phyloP scores from a whole-genome alignment of 2,888 invertebrate genomes.

The Meteorus cinctellus region DNA sequence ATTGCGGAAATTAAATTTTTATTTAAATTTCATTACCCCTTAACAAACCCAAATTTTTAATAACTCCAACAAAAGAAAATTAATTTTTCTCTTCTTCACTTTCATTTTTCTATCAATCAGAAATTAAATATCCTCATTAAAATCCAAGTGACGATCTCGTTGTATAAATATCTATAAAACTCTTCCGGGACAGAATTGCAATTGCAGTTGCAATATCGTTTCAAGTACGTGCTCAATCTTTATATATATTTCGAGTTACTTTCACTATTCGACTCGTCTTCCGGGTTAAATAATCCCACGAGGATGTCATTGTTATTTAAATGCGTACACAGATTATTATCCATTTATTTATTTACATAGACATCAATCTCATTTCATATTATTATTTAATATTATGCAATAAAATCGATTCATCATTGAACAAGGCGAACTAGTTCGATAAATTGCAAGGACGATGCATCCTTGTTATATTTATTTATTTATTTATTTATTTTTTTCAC shows the following conservation, averaged over 20 bases:
- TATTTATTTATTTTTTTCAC: conserved; percentile 61
- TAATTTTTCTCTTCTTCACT: no score
- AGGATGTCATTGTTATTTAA: conserved; percentile 15
- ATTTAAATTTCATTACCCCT: no score
- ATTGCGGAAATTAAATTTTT: no score
- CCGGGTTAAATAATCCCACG: conserved; percentile 18
- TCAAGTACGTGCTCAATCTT: conserved; percentile 3
- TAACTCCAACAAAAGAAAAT: no score
- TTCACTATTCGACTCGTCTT: neutral
- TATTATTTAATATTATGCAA: neutral
- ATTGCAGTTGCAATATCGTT: conserved; percentile 8
- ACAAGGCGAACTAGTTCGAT: conserved; percentile 33
- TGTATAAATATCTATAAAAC: neutral
- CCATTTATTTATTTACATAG: neutral
- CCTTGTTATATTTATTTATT: conserved; percentile 64
- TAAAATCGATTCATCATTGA: neutral
- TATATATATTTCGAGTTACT: conserved; percentile 2
- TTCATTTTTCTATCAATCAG: no score
- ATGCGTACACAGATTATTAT: neutral
- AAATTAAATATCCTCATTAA: neutral
- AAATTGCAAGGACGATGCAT: conserved; percentile 61
- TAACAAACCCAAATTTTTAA: no score
- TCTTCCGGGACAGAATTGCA: conserved; percentile 7
- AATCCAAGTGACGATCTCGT: neutral
- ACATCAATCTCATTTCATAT: neutral